Evolutionary conservation across 2,797 vertebrate species (phyloP), one percentile per base, ranked within the genome.

Genomic region (Thripadectes ignobilis): DNA sequence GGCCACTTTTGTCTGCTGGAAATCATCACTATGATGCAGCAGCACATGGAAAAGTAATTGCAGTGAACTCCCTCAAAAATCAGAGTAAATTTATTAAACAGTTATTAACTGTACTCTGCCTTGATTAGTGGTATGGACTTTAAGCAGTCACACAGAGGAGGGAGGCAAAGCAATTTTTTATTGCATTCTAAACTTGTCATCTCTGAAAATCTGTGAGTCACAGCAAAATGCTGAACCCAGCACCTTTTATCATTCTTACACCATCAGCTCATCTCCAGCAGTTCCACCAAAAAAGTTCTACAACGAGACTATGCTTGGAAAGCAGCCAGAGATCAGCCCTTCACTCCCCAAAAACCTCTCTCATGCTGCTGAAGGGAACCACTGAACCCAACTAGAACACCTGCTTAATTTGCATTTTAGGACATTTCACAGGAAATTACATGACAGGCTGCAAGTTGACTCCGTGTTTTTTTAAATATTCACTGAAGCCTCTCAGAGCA

Each of bases 11-110:
- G 71, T 32, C 85, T 88, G 59, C 26, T 94, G 65, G 59, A 77
- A 94, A 49, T 54, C 86, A 66, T 29, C n/a, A 65, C 69, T 85
- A 21, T 36, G 59, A 17, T 43, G 51, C 59, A 51, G 71, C 34
- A 34, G 66, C 45, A n/a, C 29, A 1, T 46, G 62, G 68, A 73
- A 67, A 72, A 93, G 86, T 59, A 95, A 16, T 75, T 65, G 72
- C 82, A 39, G 62, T 17, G 27, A 88, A 38, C 71, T 81, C 88
- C 92, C 68, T 73, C 51, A 77, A 67, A 84, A 95, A 91, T 77
- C 75, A 72, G 52, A 89, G 82, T 67, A 89, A 96, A 94, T 88
- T 91, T 88, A 94, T 96, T 96, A 89, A 93, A 54, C 45, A 92
- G 68, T 66, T 78, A 92, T 94, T 93, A 95, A 12, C 75, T 77